Evolutionary conservation across 2,888 invertebrate genomes (phyloP).

Genomic region (Cremastobaeus sp.): DNA sequence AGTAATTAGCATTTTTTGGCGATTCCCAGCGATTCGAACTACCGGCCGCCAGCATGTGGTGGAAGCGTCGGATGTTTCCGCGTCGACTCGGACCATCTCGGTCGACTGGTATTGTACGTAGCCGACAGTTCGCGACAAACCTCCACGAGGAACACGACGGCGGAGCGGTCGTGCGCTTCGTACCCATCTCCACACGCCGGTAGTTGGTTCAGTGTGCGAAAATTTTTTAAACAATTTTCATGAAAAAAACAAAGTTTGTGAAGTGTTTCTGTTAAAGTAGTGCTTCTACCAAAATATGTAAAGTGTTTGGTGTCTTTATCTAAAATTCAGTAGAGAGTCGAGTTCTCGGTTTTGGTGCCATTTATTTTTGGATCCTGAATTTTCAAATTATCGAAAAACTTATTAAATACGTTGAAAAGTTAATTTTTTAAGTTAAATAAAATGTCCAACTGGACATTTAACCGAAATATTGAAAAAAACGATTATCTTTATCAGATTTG

Average conservation of each 20-base stretch:
- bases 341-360: too few relatives aligned
- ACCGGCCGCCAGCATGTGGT: conserved; percentile 25
- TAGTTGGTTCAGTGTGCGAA: conserved; percentile 20
- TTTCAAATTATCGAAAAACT: too few relatives aligned
- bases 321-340: conserved; percentile 1
- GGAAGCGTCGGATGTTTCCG: conserved; percentile 70
- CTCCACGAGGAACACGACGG: conserved; percentile 69
- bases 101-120: conserved; percentile 67
- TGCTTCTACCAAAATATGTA: conserved; percentile 34
- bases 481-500: too few relatives aligned
- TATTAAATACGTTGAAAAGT: too few relatives aligned
- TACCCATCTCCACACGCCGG: conserved; percentile 51
- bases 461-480: too few relatives aligned
- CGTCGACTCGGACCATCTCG: conserved; percentile 68
- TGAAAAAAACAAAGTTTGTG: not conserved
- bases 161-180: conserved; percentile 45
- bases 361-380: too few relatives aligned
- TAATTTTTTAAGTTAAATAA: too few relatives aligned
- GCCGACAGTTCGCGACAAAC: conserved; percentile 76
- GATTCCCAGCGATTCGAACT: conserved; percentile 44
- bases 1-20: conserved; percentile 41
- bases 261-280: conserved; percentile 16
- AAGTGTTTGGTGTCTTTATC: conserved; percentile 7
- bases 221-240: not conserved
- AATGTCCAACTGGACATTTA: too few relatives aligned